phyloP scores from a whole-genome alignment of 2,797 vertebrate genomes.

The Monodelphis domestica region DNA sequence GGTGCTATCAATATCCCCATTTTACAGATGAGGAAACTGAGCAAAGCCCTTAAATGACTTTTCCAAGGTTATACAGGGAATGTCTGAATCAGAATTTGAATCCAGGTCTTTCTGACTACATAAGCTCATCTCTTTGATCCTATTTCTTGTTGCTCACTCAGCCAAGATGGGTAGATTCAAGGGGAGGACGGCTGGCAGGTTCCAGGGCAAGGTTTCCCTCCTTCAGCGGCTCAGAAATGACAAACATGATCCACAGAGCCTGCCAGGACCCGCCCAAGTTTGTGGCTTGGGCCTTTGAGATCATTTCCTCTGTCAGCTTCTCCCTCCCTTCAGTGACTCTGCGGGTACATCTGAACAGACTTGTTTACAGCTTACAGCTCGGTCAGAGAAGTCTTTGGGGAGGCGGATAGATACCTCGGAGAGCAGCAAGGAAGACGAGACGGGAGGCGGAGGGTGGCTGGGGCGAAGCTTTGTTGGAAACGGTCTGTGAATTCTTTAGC shows the following conservation, averaged over 20 bases:
- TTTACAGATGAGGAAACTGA: not conserved
- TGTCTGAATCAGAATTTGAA: not conserved
- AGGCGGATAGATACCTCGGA: not conserved
- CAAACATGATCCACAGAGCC: not conserved
- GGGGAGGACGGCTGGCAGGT: not conserved
- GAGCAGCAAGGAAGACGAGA: not conserved
- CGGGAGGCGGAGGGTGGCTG: not conserved
- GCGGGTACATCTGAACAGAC: accelerated
- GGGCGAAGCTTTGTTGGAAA: not conserved
- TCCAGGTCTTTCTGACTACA: not conserved
- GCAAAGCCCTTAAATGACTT: not conserved
- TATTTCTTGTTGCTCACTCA: not conserved
- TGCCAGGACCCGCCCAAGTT: not conserved
- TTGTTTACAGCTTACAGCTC: not conserved
- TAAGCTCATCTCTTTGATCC: not conserved
- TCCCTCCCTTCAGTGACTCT: not conserved
- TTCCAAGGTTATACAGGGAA: not conserved
- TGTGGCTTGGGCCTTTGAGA: not conserved
- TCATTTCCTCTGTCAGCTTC: conserved; percentile 58
- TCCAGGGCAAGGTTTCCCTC: not conserved
- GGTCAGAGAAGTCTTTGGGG: not conserved
- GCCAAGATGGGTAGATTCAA: not conserved
- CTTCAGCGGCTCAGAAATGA: not conserved
- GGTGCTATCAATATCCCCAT: not conserved
- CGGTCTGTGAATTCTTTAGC: not conserved